Evolutionary conservation across 2,888 invertebrate species (phyloP).

Genomic region (Alloplasta piceator): DNA sequence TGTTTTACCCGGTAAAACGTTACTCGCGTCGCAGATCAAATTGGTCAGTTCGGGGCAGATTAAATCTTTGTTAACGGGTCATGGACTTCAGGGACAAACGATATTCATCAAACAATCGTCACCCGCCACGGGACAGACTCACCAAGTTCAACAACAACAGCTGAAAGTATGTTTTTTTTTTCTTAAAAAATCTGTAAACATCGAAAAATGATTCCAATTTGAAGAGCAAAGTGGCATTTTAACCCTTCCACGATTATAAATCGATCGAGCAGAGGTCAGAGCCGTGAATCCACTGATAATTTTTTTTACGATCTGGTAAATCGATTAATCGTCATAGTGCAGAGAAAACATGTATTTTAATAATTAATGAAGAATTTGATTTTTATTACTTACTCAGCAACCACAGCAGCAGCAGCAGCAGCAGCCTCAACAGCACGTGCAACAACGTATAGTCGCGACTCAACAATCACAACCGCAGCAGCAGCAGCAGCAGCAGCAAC

Average conservation of each 20-base stretch:
- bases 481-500: slow-evolving; percentile 73
- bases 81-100: slow-evolving; percentile 81
- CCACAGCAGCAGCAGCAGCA: slow-evolving; percentile 70
- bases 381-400: slow-evolving; percentile 64
- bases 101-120: slow-evolving; percentile 82
- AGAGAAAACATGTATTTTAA: neutral
- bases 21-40: slow-evolving; percentile 81
- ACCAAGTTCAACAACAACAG: slow-evolving; percentile 83
- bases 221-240: neutral
- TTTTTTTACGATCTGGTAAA: too few relatives aligned
- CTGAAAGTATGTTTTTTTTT: slow-evolving; percentile 71
- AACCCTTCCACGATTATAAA: neutral
- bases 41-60: slow-evolving; percentile 81
- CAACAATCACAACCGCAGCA: slow-evolving; percentile 72
- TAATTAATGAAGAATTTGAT: slow-evolving; percentile 5
- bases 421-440: slow-evolving; percentile 73
- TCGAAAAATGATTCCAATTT: too few relatives aligned
- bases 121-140: slow-evolving; percentile 74
- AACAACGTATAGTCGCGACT: slow-evolving; percentile 77
- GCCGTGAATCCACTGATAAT: too few relatives aligned
- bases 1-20: slow-evolving; percentile 80
- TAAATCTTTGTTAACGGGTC: slow-evolving; percentile 81
- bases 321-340: too few relatives aligned
- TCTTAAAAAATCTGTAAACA: neutral
- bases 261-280: too few relatives aligned